Evolutionary conservation across 2,113 vertebrate genomes (phyloP).

Genomic region (Oreochromis spilurus): DNA sequence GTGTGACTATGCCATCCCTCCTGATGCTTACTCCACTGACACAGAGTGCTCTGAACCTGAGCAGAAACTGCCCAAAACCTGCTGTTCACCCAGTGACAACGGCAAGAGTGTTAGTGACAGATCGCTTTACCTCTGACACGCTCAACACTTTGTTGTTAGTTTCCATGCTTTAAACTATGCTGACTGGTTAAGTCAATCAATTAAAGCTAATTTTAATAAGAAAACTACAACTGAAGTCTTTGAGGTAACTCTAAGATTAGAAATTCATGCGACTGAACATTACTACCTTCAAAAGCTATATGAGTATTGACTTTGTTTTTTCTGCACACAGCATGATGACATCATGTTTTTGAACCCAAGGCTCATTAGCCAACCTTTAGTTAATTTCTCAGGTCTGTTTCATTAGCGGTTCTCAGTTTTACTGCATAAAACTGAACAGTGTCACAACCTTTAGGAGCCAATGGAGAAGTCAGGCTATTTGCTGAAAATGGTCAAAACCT

Average conservation of each 20-base stretch:
- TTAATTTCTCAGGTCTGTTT: not conserved
- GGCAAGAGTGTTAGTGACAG: conserved; percentile 83
- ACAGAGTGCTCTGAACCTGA: conserved; percentile 90
- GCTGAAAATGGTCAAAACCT: conserved; percentile 92
- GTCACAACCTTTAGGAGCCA: conserved; percentile 76
- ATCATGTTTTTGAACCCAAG: not conserved
- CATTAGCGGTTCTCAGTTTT: not conserved
- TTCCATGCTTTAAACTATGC: not conserved
- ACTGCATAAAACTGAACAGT: not conserved
- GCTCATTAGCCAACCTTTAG: not conserved
- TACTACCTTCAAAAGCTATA: not conserved
- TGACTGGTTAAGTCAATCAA: not conserved
- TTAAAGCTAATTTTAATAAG: not conserved
- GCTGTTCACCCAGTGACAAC: conserved; percentile 80
- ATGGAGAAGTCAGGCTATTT: conserved; percentile 98
- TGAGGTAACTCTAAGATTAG: not conserved
- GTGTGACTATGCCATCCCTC: conserved; percentile 96
- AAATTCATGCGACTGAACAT: not conserved
- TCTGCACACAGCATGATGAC: not conserved
- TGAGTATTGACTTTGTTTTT: not conserved
- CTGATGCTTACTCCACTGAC: conserved; percentile 92
- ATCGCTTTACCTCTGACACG: not conserved
- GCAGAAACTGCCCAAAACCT: conserved; percentile 91
- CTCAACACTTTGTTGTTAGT: not conserved
- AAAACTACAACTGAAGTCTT: not conserved